A percentile compares a stretch with the other conserved stretches of the same genome.
Conservation (phyloP, 2,113 vertebrate genomes). For the Thunnus maccoyii region DNA sequence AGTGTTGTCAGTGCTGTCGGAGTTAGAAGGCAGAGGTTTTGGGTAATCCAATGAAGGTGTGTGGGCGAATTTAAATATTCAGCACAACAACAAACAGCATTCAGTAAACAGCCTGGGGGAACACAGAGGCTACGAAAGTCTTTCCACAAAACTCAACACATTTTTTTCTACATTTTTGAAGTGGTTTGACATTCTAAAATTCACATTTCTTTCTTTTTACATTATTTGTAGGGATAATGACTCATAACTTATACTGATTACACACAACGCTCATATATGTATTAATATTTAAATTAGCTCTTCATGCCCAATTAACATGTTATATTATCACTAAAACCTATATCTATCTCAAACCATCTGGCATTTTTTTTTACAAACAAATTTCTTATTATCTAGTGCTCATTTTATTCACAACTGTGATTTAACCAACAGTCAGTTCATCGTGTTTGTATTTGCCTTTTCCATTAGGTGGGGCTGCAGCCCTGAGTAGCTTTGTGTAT, state of each 20-base stretch:
- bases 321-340: background rate
- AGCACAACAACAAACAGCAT: constrained; percentile 63
- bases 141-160: constrained; percentile 35
- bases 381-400: background rate
- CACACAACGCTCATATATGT: background rate
- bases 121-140: constrained; percentile 33
- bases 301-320: background rate
- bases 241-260: background rate
- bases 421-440: background rate
- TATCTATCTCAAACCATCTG: background rate
- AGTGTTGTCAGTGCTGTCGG: constrained; percentile 30
- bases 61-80: constrained; percentile 75
- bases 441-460: background rate
- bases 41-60: constrained; percentile 73
- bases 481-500: too few species aligned
- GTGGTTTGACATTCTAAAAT: background rate
- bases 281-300: background rate
- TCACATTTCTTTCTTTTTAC: constrained; percentile 17
- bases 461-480: too few species aligned
- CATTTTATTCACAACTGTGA: background rate
- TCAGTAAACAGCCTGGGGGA: constrained; percentile 65
- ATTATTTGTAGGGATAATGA: constrained; percentile 5
- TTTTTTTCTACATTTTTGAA: constrained; percentile 11
- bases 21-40: constrained; percentile 60
- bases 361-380: background rate